phyloP scores from a whole-genome alignment of 1,140 invertebrate genomes.

The Chrysomallon squamiferum region DNA sequence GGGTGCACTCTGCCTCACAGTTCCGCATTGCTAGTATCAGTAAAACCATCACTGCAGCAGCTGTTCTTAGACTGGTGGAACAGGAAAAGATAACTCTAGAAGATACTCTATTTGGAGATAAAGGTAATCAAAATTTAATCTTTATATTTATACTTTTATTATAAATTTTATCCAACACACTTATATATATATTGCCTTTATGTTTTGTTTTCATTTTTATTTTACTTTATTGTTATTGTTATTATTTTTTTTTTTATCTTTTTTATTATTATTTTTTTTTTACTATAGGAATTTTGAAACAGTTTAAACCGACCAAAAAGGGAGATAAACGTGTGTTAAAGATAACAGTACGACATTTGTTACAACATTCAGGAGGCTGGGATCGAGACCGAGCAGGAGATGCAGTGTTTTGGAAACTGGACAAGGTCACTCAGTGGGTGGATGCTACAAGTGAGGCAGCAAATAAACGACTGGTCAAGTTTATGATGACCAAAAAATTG shows the following conservation, averaged over 20 bases:
- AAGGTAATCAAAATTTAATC: slow-evolving; percentile 22
- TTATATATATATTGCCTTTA: neutral
- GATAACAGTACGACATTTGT: slow-evolving; percentile 45
- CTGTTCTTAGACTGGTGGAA: slow-evolving; percentile 35
- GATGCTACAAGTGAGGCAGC: slow-evolving; percentile 11
- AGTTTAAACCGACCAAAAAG: slow-evolving; percentile 19
- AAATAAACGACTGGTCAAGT: slow-evolving; percentile 29
- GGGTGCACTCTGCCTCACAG: slow-evolving; percentile 29
- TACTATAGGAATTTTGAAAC: slow-evolving; percentile 23
- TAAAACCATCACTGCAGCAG: slow-evolving; percentile 51
- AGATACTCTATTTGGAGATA: slow-evolving; percentile 37
- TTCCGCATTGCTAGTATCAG: slow-evolving; percentile 52
- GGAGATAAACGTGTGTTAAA: slow-evolving; percentile 37
- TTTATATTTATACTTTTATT: neutral
- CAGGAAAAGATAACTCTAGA: slow-evolving; percentile 30
- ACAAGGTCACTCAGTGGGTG: slow-evolving; percentile 4
- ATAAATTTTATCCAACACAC: neutral
- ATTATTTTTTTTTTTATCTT: too few species aligned
- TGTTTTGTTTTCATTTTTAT: neutral
- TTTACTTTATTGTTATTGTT: too few species aligned
- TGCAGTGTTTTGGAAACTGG: slow-evolving; percentile 33
- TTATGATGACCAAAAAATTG: slow-evolving; percentile 42
- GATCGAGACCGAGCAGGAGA: slow-evolving; percentile 46
- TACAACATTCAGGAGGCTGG: slow-evolving; percentile 55
- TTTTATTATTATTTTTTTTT: neutral